These are phyloP conservation scores for Choristoneura rosaceana DNA, from an alignment of 2,888 invertebrate species.

Conservation along the genomic window DNA sequence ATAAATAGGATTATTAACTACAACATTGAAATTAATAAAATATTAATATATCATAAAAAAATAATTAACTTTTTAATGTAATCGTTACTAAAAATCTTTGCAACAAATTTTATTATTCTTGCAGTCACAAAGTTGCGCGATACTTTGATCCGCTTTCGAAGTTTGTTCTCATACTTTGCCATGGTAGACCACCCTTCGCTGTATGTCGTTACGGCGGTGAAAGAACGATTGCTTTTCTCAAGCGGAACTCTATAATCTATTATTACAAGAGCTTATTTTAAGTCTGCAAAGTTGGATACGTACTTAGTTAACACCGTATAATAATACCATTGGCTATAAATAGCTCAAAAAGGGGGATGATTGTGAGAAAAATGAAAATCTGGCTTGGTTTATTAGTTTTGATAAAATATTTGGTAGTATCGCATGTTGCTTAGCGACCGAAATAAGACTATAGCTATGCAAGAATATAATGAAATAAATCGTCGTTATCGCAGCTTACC, in stretches of 20 bases:
- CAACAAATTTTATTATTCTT: conserved; percentile 24
- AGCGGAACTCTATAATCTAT: conserved; percentile 46
- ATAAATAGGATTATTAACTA: too few species aligned
- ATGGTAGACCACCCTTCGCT: conserved; percentile 41
- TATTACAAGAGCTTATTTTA: conserved; percentile 39
- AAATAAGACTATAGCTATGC: too few species aligned
- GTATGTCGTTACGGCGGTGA: conserved; percentile 42
- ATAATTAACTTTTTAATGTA: not conserved
- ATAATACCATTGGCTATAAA: not conserved
- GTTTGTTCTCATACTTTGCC: conserved; percentile 51
- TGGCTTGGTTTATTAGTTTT: too few species aligned
- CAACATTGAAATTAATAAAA: too few species aligned
- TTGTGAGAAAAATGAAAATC: not conserved
- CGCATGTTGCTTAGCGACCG: too few species aligned
- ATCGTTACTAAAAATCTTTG: not conserved
- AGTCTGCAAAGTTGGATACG: not conserved
- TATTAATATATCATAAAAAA: too few species aligned
- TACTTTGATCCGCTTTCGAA: conserved; percentile 54
- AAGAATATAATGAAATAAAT: too few species aligned
- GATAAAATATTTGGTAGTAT: too few species aligned
- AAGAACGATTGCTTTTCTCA: conserved; percentile 46
- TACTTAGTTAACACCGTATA: not conserved
- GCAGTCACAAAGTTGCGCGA: conserved; percentile 47
- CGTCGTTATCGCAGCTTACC: too few species aligned
- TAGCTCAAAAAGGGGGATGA: not conserved